Evolutionary conservation across 2,797 vertebrate genomes (phyloP).

Genomic region (Cirrhinus molitorella): DNA sequence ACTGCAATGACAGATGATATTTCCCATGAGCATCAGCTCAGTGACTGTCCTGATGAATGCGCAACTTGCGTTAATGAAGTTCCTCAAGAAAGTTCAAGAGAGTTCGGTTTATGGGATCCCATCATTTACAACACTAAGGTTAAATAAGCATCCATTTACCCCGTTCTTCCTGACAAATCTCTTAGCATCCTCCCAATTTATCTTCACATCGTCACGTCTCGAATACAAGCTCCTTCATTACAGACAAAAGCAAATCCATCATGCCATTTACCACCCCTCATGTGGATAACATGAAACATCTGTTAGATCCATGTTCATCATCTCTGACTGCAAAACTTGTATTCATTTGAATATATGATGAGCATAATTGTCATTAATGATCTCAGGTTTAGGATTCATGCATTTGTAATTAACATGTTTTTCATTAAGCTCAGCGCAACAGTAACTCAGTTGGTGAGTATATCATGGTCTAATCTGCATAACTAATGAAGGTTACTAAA

Average conservation of each 20-base stretch:
- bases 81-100: constrained; percentile 20
- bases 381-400: constrained; percentile 58
- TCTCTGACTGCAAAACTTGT: constrained; percentile 21
- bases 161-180: constrained; percentile 14
- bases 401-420: constrained; percentile 67
- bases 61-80: constrained; percentile 19
- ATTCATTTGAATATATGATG: constrained; percentile 55
- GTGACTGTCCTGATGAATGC: constrained; percentile 33
- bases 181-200: neutral
- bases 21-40: constrained; percentile 19
- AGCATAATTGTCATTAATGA: constrained; percentile 62
- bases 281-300: constrained; percentile 31
- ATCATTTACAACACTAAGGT: constrained; percentile 30
- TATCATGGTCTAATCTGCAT: constrained; percentile 61
- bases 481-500: constrained; percentile 21
- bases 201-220: neutral
- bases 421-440: constrained; percentile 68
- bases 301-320: constrained; percentile 27
- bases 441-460: constrained; percentile 67
- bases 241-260: constrained; percentile 22
- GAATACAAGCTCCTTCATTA: neutral
- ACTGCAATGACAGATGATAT: constrained; percentile 23
- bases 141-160: constrained; percentile 29
- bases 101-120: neutral
- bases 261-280: constrained; percentile 18